Percentiles rank a stretch among this genome's conserved stretches.
These are phyloP conservation scores for Gasterosteus nipponicus DNA, from an alignment of 2,113 vertebrate genomes.

Conservation along the genomic window DNA sequence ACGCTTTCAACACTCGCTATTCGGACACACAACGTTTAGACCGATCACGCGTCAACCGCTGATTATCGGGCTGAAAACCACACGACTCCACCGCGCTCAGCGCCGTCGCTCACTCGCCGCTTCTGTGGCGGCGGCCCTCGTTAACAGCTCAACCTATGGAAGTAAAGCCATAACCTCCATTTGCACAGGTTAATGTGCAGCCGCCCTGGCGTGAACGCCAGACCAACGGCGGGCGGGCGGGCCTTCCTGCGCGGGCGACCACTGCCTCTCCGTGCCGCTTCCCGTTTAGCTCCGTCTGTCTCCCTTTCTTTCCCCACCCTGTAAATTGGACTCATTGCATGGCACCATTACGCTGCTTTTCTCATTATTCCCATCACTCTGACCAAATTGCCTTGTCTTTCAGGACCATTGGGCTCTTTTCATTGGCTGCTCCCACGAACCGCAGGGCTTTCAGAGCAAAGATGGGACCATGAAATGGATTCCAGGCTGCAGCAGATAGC, in stretches of 20 bases:
- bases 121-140: slow-evolving; percentile 49
- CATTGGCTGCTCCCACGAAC: slow-evolving; percentile 66
- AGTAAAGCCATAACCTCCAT: slow-evolving; percentile 77
- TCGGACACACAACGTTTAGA: too few relatives aligned
- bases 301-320: slow-evolving; percentile 40
- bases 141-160: slow-evolving; percentile 62
- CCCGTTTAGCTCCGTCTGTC: slow-evolving; percentile 38
- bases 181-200: slow-evolving; percentile 83
- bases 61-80: slow-evolving; percentile 29
- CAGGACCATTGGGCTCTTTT: slow-evolving; percentile 78
- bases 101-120: slow-evolving; percentile 29
- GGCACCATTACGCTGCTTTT: slow-evolving; percentile 77
- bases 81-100: slow-evolving; percentile 21
- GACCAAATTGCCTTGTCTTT: slow-evolving; percentile 84
- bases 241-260: slow-evolving; percentile 66
- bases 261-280: slow-evolving; percentile 47
- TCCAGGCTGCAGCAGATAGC: slow-evolving; percentile 50
- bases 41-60: slow-evolving; percentile 19
- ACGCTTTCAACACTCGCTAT: not conserved
- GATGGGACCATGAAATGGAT: slow-evolving; percentile 60
- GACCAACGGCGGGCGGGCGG: slow-evolving; percentile 61
- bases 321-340: slow-evolving; percentile 72
- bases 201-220: slow-evolving; percentile 72
- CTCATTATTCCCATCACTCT: slow-evolving; percentile 78
- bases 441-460: slow-evolving; percentile 55